Evolutionary conservation across 2,113 vertebrate genomes (phyloP).

Genomic region (Phaethornis superciliosus): DNA sequence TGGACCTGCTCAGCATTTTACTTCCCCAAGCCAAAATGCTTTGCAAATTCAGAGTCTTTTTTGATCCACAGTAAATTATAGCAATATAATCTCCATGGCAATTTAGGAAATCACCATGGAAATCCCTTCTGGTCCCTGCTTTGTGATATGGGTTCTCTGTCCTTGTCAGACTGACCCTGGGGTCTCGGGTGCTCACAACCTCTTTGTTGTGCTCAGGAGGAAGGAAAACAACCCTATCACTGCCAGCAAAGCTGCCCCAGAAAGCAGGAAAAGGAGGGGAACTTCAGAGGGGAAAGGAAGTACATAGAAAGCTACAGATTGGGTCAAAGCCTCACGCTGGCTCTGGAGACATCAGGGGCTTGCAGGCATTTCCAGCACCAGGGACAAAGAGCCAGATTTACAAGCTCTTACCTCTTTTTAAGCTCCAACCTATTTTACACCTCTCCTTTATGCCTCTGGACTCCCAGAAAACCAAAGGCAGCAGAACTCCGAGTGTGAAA

Average conservation of each 20-base stretch:
- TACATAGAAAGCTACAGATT: neutral
- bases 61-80: neutral
- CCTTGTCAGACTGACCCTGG: neutral
- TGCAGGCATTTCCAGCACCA: neutral
- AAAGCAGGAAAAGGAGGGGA: slow-evolving; percentile 36
- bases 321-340: neutral
- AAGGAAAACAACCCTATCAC: neutral
- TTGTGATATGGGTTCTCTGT: neutral
- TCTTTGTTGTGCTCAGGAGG: neutral
- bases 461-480: neutral
- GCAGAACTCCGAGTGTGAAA: fast-evolving
- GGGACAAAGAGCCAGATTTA: neutral
- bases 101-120: neutral
- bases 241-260: fast-evolving
- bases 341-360: neutral
- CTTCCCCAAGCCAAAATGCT: neutral
- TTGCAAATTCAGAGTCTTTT: neutral
- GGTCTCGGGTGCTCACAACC: neutral
- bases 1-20: neutral
- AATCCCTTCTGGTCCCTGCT: neutral
- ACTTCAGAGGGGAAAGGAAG: neutral
- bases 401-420: neutral
- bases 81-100: neutral
- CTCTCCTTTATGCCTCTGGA: neutral
- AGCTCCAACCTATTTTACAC: neutral